phyloP scores from a whole-genome alignment of 2,797 vertebrate species.

The Gymnocypris eckloni region DNA sequence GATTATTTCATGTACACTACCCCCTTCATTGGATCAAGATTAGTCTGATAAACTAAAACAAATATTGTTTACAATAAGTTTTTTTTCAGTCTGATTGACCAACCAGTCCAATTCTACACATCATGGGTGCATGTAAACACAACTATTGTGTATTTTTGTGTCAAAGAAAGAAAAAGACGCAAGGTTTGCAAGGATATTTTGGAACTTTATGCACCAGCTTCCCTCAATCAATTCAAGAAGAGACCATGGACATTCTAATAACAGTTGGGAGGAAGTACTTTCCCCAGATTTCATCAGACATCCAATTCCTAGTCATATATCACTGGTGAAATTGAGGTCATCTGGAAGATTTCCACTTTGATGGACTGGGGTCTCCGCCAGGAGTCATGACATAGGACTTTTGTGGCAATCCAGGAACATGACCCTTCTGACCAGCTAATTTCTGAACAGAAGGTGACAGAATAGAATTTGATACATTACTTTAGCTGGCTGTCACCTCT shows the following conservation, averaged over 20 bases:
- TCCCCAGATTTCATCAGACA: constrained; percentile 15
- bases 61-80: not conserved
- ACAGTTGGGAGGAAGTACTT: constrained; percentile 5
- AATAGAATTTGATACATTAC: no score
- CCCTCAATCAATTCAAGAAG: not conserved
- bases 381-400: constrained; percentile 42
- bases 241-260: constrained; percentile 31
- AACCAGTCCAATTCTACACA: not conserved
- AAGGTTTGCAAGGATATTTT: not conserved
- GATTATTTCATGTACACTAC: not conserved
- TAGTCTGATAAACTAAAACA: no score
- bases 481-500: constrained; percentile 39
- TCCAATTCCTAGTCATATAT: constrained; percentile 36
- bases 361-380: constrained; percentile 5
- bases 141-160: not conserved
- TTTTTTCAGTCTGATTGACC: not conserved
- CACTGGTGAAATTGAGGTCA: constrained; percentile 49
- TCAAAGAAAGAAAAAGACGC: not conserved
- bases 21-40: not conserved
- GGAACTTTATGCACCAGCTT: not conserved
- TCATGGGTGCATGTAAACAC: not conserved
- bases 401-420: constrained; percentile 51
- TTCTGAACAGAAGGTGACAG: constrained; percentile 60
- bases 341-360: constrained; percentile 23
- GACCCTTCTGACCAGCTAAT: constrained; percentile 63